phyloP scores from a whole-genome alignment of 2,888 invertebrate species.

The Athalia rosae region DNA sequence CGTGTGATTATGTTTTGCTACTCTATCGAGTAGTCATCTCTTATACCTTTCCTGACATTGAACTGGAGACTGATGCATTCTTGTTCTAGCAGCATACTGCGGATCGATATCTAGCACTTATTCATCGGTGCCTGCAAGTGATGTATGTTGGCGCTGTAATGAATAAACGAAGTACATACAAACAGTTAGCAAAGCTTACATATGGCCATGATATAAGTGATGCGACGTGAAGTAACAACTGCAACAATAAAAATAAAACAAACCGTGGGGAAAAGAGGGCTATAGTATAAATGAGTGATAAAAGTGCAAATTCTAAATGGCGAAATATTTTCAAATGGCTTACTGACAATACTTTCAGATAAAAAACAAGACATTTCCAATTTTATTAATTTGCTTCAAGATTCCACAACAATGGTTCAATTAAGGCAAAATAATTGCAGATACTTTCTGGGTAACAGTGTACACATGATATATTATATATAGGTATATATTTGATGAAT shows the following conservation, averaged over 20 bases:
- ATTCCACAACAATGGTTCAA: conserved; percentile 41
- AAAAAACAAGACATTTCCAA: conserved; percentile 13
- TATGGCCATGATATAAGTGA: conserved; percentile 39
- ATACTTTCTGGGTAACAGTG: conserved; percentile 36
- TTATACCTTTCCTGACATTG: conserved; percentile 44
- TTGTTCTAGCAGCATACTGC: conserved; percentile 37
- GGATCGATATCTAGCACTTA: conserved; percentile 34
- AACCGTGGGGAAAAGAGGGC: conserved; percentile 15
- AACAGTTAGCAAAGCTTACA: conserved; percentile 36
- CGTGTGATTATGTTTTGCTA: conserved; percentile 33
- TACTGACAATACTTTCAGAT: conserved; percentile 23
- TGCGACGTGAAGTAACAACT: conserved; percentile 46
- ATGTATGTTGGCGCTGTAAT: conserved; percentile 45
- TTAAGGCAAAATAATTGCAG: conserved; percentile 39
- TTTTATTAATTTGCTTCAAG: conserved; percentile 30
- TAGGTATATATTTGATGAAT: conserved; percentile 47
- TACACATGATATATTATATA: conserved; percentile 30
- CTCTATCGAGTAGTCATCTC: conserved; percentile 35
- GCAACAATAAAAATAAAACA: conserved; percentile 43
- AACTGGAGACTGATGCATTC: conserved; percentile 36
- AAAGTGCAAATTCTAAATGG: conserved; percentile 30
- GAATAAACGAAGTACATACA: conserved; percentile 44
- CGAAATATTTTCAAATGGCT: background rate
- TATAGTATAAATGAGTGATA: conserved; percentile 21
- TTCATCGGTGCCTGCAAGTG: conserved; percentile 44